Evolutionary conservation across 1,140 invertebrate genomes (phyloP), one percentile per base, ranked within the genome.

Genomic region (Oncopodura yosiiana): DNA sequence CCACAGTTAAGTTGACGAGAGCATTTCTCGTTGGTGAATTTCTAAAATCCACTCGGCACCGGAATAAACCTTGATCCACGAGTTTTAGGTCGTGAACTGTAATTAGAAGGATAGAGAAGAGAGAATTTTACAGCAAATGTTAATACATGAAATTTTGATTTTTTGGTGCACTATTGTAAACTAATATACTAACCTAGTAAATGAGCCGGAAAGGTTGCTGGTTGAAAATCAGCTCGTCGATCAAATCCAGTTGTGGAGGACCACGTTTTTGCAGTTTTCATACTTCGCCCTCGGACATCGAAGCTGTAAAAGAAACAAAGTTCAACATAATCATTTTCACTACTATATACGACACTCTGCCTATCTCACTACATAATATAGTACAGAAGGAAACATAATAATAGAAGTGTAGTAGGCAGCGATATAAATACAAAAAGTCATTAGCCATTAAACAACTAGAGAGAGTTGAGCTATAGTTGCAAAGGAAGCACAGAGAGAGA

Each of bases 21-120:
- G 83, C 86, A 71, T 92, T 93, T 63, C 86, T 78, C 2, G 89
- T 92, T 0, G 87, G 87, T 9, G 87, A 88, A 66, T 88, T 87
- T 66, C 81, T 82, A 70, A 91, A 94, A 69, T 93, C 89, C 3
- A 92, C 89, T 56, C 89, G 76, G 70, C 88, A 92, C 49, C 87
- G 75, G 68, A 91, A 92, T 21, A 82, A 77, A 0, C 87, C 88
- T 66, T 87, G 85, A 68, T 92, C 89, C 58, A 82, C 79, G 56
- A 73, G 73, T 62, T 84, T 81, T 14, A 91, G 84, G 27, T 82
- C 81, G 64, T 85, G 82, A 32, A 93, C 74, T n/a, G n/a, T n/a
- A n/a, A n/a, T n/a, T n/a, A n/a, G n/a, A n/a, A n/a, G n/a, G n/a
- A n/a, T n/a, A n/a, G n/a, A n/a, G n/a, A n/a, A n/a, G n/a, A n/a